Base-by-base conservation (phyloP, 2,113 vertebrate genomes). In the Solenodon paradoxus region DNA sequence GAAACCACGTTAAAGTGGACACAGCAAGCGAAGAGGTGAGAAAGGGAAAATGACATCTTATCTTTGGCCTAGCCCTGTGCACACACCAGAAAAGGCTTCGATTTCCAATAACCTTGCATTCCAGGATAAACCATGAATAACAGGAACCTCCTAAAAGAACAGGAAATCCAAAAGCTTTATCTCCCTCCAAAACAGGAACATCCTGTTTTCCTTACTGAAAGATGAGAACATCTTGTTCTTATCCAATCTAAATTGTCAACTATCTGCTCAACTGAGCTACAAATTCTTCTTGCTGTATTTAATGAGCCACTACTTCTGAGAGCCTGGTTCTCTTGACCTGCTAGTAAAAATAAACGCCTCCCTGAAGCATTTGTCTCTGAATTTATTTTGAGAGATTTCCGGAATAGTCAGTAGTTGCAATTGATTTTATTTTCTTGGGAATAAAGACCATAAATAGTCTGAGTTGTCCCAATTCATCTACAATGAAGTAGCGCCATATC, bases 201-300 rank as follows among this genome's bases (percentile, higher is more conserved):
- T 96, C 71, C 94, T 92, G 91, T 95, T 96, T 94, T 79, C 55
- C 13, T 88, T 64, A 28, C 42, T n/a, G 53, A 64, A 90, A 91
- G 63, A 71, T 8, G 57, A n/a, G 79, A 92, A 95, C 45, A 79
- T 68, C 38, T 30, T 94, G 61, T 85, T 91, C 64, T 81, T 88
- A 59, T 45, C 5, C 61, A 40, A 38, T 93, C 53, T 82, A 45
- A 92, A 51, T 24, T 68, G 32, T 92, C 82, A 86, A 30, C 51
- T 68, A 59, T 17, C 38, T 28, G 57, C 59, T 30, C 55, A 68
- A 82, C 45, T n/a, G 47, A 66, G 59, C 72, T 88, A 85, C 57
- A 88, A 89, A 93, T 77, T 47, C 59, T 7, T 90, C 47, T 72
- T 64, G 49, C 38, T 81, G 40, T 77, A 24, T 74, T 49, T 47